Conservation (phyloP, 1,140 invertebrate species). For the Coelopa frigida region DNA sequence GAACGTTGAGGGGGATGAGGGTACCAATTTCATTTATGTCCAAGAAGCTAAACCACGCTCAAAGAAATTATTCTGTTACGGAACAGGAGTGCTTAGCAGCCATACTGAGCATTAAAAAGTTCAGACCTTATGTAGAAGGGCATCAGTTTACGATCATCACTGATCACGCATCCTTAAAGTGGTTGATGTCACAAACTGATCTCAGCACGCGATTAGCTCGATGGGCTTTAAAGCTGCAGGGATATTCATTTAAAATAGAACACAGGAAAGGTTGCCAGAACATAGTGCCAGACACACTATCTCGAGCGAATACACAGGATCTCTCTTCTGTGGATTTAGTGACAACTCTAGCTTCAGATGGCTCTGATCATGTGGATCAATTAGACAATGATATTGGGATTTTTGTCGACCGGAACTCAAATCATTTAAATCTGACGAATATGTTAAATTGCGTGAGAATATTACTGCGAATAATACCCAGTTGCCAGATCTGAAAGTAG, state of each 20-base stretch:
- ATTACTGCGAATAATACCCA: too few species aligned
- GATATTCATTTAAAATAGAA: constrained; percentile 29
- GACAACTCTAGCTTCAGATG: too few species aligned
- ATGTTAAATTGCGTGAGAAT: too few species aligned
- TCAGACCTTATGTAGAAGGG: constrained; percentile 43
- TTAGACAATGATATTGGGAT: too few species aligned
- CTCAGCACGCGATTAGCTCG: constrained; percentile 27
- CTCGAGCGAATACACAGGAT: constrained; percentile 6
- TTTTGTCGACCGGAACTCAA: too few species aligned
- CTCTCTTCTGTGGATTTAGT: neutral
- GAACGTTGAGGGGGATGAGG: constrained; percentile 20
- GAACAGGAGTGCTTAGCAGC: constrained; percentile 46
- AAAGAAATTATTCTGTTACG: constrained; percentile 24
- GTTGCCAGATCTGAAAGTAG: too few species aligned
- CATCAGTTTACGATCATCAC: constrained; percentile 37
- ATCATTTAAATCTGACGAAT: too few species aligned
- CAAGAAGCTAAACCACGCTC: constrained; percentile 12
- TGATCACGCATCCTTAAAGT: constrained; percentile 25
- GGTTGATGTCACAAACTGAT: constrained; percentile 23
- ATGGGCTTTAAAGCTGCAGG: constrained; percentile 26
- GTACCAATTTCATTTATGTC: constrained; percentile 13
- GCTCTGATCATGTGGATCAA: too few species aligned
- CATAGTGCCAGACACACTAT: constrained; percentile 36
- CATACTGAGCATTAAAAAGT: constrained; percentile 42
- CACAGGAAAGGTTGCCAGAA: constrained; percentile 41